Conservation (phyloP, 2,113 vertebrate species). For the Malaclemys terrapin region DNA sequence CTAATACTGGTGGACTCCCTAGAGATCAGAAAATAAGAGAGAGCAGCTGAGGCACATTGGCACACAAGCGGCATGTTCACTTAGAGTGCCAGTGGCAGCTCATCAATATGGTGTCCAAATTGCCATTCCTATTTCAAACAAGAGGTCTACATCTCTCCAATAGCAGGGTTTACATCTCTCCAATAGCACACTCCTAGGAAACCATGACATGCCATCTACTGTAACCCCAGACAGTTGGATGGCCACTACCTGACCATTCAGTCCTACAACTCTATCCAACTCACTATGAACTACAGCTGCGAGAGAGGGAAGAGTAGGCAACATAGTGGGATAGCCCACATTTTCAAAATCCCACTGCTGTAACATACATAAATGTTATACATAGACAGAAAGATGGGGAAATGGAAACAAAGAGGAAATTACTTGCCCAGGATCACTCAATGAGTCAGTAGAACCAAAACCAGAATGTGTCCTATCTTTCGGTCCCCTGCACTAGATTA, state of each 20-base stretch:
- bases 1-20: not conserved
- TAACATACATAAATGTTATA: not conserved
- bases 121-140: rapidly evolving
- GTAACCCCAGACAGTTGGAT: constrained; percentile 29
- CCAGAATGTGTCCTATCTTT: not conserved
- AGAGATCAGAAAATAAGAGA: not conserved
- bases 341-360: not conserved
- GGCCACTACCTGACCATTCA: constrained; percentile 41
- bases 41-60: not conserved
- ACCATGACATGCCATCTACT: constrained; percentile 33
- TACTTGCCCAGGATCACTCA: not conserved
- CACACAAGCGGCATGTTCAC: not conserved
- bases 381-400: not conserved
- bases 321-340: not conserved
- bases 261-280: not conserved
- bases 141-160: not conserved
- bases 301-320: constrained; percentile 26
- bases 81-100: not conserved
- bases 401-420: not conserved
- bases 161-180: not conserved
- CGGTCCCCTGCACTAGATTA: not conserved
- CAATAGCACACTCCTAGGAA: constrained; percentile 24
- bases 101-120: not conserved
- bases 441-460: not conserved
- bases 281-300: not conserved